Conservation (phyloP, 2,888 invertebrate genomes). For the Scrobipalpa atriplicella region DNA sequence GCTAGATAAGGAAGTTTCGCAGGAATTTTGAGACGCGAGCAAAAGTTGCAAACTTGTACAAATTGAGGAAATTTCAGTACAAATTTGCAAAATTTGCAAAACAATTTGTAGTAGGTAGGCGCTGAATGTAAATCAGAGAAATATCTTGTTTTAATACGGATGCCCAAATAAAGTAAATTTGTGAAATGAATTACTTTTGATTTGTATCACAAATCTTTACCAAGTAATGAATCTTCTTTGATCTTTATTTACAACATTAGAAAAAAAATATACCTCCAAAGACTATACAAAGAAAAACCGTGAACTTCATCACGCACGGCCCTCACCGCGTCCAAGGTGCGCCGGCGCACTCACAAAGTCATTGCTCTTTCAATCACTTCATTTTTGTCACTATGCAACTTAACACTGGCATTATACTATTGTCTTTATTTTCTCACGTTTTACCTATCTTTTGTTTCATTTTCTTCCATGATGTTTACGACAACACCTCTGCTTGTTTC, state of each 20-base stretch:
- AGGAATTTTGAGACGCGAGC: too few species aligned
- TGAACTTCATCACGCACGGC: slow-evolving; percentile 9
- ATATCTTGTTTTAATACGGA: too few species aligned
- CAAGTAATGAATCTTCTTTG: too few species aligned
- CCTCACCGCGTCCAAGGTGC: slow-evolving; percentile 11
- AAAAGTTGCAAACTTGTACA: too few species aligned
- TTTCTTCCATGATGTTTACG: slow-evolving; percentile 24
- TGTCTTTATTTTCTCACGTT: slow-evolving; percentile 46
- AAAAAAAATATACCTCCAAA: not conserved
- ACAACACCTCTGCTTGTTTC: slow-evolving; percentile 38
- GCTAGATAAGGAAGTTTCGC: not conserved
- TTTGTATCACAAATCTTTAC: too few species aligned
- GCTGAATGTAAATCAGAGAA: too few species aligned
- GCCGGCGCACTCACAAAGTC: slow-evolving; percentile 1
- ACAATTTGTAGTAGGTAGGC: too few species aligned
- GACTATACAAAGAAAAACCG: not conserved
- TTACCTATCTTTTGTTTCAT: slow-evolving; percentile 43
- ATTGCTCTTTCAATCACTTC: slow-evolving; percentile 38
- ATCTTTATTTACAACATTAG: too few species aligned
- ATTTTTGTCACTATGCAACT: slow-evolving; percentile 43
- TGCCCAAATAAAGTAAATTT: too few species aligned
- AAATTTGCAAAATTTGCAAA: too few species aligned
- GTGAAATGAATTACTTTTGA: too few species aligned
- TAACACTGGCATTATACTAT: slow-evolving; percentile 27
- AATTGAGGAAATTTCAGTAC: not conserved